These are phyloP conservation scores for Synanthedon andrenaeformis DNA, from an alignment of 2,888 invertebrate species.

Conservation along the genomic window DNA sequence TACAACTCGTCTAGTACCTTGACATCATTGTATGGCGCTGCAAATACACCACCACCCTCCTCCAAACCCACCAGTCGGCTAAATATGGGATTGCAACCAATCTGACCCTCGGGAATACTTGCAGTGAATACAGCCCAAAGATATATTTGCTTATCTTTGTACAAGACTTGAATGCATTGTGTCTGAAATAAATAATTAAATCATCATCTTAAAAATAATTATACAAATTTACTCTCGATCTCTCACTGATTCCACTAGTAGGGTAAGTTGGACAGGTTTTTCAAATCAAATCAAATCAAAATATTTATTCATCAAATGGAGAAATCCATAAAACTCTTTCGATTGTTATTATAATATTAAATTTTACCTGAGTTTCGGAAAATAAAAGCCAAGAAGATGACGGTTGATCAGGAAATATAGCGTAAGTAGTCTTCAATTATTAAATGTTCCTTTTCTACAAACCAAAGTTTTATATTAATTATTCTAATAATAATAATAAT, in stretches of 20 bases:
- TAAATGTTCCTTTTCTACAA: background rate
- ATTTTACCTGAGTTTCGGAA: no score
- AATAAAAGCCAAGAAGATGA: no score
- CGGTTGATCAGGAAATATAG: slow-evolving; percentile 10
- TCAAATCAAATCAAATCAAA: slow-evolving; percentile 3
- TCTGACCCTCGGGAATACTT: slow-evolving; percentile 52
- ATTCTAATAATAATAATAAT: background rate
- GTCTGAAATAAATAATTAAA: slow-evolving; percentile 30
- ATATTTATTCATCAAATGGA: no score
- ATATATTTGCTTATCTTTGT: slow-evolving; percentile 44
- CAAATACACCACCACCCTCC: slow-evolving; percentile 70
- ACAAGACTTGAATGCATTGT: slow-evolving; percentile 57
- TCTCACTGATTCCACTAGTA: background rate
- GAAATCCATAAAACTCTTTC: no score
- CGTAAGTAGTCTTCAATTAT: slow-evolving; percentile 7
- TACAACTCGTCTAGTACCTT: slow-evolving; percentile 69
- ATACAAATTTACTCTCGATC: background rate
- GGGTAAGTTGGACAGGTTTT: background rate
- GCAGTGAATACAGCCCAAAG: slow-evolving; percentile 53
- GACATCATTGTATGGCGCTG: slow-evolving; percentile 58
- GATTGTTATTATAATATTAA: no score
- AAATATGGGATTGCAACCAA: slow-evolving; percentile 73
- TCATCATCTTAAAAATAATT: background rate
- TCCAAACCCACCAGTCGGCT: slow-evolving; percentile 69
- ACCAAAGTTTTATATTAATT: slow-evolving; percentile 1